These are phyloP conservation scores for Paralvinella palmiformis DNA, from an alignment of 1,140 invertebrate species.

Conservation along the genomic window DNA sequence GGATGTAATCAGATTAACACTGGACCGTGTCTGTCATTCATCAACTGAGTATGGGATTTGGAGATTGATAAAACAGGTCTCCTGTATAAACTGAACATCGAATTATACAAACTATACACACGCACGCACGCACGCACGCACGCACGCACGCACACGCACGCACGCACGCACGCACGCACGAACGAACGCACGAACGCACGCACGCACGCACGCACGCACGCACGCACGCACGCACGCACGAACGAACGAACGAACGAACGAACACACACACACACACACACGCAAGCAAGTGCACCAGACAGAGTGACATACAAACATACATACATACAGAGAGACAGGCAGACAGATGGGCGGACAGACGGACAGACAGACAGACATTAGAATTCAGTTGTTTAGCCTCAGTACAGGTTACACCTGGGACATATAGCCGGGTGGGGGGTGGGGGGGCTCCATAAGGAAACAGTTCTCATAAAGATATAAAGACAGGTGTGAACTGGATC, in stretches of 20 bases:
- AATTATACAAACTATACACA: not conserved
- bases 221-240: not conserved
- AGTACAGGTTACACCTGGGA: too few relatives aligned
- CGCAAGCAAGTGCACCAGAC: not conserved
- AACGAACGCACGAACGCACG: not conserved
- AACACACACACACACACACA: not conserved
- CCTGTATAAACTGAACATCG: not conserved
- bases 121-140: not conserved
- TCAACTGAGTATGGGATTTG: not conserved
- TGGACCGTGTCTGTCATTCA: not conserved
- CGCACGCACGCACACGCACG: not conserved
- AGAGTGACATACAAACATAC: not conserved
- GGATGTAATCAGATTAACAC: too few relatives aligned
- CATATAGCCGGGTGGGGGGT: too few relatives aligned
- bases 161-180: not conserved
- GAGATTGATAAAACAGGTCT: not conserved
- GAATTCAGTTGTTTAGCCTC: not conserved
- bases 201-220: not conserved
- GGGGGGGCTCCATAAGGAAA: too few relatives aligned
- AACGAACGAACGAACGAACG: not conserved
- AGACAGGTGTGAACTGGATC: too few relatives aligned
- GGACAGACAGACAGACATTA: not conserved
- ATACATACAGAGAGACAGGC: not conserved
- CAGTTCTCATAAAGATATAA: too few relatives aligned
- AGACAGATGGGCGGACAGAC: not conserved